Conservation (phyloP, 2,113 vertebrate genomes). For the Melanotaenia duboulayi region DNA sequence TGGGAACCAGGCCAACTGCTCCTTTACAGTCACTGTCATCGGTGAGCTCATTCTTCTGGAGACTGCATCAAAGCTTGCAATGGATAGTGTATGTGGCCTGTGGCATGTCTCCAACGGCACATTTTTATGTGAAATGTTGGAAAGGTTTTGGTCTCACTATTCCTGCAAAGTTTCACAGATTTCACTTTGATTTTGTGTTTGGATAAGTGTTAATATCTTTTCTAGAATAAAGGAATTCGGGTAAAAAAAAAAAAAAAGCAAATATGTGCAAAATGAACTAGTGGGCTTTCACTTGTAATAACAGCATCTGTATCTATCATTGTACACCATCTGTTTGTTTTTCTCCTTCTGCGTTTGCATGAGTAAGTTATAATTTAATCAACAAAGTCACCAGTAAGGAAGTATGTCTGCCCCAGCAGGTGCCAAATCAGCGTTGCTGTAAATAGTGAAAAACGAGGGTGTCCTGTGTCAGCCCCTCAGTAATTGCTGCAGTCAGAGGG, state of each 20-base stretch:
- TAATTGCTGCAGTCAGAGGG: conserved; percentile 65
- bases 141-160: background rate
- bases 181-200: background rate
- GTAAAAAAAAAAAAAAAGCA: too few relatives aligned
- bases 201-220: background rate
- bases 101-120: background rate
- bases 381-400: conserved; percentile 9
- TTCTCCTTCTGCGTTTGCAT: background rate
- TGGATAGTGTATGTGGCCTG: conserved; percentile 6
- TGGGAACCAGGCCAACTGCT: conserved; percentile 92
- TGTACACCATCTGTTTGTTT: background rate
- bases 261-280: too few relatives aligned
- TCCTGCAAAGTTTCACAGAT: background rate
- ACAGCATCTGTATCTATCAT: background rate
- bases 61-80: background rate
- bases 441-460: conserved; percentile 51
- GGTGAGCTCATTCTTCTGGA: conserved; percentile 83
- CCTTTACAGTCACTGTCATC: conserved; percentile 90
- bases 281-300: too few relatives aligned
- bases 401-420: conserved; percentile 32
- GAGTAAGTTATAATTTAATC: conserved; percentile 9
- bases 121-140: background rate
- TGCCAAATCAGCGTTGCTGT: conserved; percentile 52
- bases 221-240: background rate
- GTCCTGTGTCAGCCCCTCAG: conserved; percentile 65